Conservation (phyloP, 2,888 invertebrate species). For the Deilephila elpenor region DNA sequence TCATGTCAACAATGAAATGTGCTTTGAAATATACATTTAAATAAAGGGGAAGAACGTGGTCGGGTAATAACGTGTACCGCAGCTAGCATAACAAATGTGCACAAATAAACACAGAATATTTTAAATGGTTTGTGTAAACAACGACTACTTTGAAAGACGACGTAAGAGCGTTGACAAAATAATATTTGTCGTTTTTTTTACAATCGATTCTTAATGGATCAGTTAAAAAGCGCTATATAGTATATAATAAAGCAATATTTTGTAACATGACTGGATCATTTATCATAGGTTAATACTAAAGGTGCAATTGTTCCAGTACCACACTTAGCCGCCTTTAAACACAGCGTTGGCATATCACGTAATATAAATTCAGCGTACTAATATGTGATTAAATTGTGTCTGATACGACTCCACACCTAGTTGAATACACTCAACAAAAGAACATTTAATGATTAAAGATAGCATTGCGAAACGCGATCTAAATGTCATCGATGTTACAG, state of each 20-base stretch:
- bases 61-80: neutral
- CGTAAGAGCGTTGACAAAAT: neutral
- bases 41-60: neutral
- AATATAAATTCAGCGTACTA: slow-evolving; percentile 5
- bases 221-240: neutral
- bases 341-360: slow-evolving; percentile 47
- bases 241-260: neutral
- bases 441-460: slow-evolving; percentile 31
- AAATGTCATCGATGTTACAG: slow-evolving; percentile 15
- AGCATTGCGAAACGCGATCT: neutral
- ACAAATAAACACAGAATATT: slow-evolving; percentile 2
- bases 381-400: neutral
- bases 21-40: neutral
- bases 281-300: slow-evolving; percentile 40
- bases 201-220: neutral
- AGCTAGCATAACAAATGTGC: slow-evolving; percentile 4
- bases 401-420: neutral
- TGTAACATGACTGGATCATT: neutral
- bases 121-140: neutral
- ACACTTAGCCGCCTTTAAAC: slow-evolving; percentile 54
- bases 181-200: neutral
- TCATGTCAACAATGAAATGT: neutral
- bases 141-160: neutral
- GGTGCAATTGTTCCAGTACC: slow-evolving; percentile 58
- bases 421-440: neutral